A percentile compares a stretch with the other conserved stretches of the same genome.
Evolutionary conservation across 2,888 invertebrate species (phyloP).

Genomic region (Thecocarcelia acutangulata): DNA sequence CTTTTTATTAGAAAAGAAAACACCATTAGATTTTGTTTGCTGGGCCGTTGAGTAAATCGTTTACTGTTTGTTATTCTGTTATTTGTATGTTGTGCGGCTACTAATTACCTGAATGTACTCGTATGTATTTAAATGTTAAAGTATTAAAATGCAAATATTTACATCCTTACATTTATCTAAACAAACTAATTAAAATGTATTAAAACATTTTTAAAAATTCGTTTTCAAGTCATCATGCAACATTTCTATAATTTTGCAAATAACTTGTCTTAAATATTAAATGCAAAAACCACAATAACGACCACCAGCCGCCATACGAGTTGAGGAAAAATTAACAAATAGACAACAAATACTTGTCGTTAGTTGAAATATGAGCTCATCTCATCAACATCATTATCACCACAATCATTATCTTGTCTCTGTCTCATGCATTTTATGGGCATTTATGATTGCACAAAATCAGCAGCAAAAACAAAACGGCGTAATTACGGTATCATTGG

Average conservation of each 20-base stretch:
- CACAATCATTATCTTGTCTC: constrained; percentile 42
- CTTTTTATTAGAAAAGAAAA: too few relatives aligned
- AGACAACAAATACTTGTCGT: constrained; percentile 45
- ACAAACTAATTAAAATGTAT: constrained; percentile 45
- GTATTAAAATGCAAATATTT: too few relatives aligned
- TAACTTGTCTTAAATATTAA: constrained; percentile 33
- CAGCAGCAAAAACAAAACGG: constrained; percentile 40
- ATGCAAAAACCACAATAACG: constrained; percentile 43
- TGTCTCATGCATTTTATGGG: constrained; percentile 21
- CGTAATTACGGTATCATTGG: constrained; percentile 63
- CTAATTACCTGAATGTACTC: too few relatives aligned
- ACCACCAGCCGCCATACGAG: constrained; percentile 38
- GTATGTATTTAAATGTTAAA: too few relatives aligned
- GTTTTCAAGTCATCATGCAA: not conserved
- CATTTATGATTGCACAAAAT: constrained; percentile 39
- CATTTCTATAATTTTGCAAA: constrained; percentile 33
- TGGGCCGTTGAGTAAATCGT: too few relatives aligned
- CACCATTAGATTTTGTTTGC: too few relatives aligned
- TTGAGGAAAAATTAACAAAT: constrained; percentile 5
- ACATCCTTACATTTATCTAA: not conserved
- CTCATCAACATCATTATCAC: constrained; percentile 17
- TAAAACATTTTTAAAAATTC: constrained; percentile 11
- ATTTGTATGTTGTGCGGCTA: too few relatives aligned
- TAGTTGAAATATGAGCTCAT: constrained; percentile 52
- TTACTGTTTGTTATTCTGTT: too few relatives aligned